These are phyloP conservation scores for Nesidiocoris tenuis DNA, from an alignment of 2,888 invertebrate species.

Conservation along the genomic window DNA sequence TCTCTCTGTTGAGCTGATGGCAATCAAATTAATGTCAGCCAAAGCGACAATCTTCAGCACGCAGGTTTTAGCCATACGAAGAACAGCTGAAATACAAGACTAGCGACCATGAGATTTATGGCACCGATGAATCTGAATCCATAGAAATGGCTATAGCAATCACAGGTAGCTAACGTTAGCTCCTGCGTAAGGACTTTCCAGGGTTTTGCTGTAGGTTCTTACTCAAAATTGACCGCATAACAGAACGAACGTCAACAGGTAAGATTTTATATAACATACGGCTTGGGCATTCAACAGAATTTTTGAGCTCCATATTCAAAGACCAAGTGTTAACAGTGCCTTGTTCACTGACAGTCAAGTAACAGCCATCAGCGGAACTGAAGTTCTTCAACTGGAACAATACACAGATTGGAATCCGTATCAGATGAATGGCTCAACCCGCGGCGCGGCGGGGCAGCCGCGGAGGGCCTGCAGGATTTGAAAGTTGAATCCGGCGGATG, in stretches of 20 bases:
- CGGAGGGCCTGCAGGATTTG: neutral
- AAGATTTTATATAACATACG: slow-evolving; percentile 28
- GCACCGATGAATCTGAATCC: no score
- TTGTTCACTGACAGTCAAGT: slow-evolving; percentile 41
- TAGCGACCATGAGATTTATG: no score
- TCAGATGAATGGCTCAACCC: no score
- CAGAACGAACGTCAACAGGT: neutral
- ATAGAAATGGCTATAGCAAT: no score
- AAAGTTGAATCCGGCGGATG: no score
- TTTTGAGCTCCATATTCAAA: slow-evolving; percentile 44
- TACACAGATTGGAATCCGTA: no score
- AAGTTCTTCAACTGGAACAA: slow-evolving; percentile 36
- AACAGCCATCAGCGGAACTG: slow-evolving; percentile 43
- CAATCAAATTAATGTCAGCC: slow-evolving; percentile 75
- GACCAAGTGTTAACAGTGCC: slow-evolving; percentile 44
- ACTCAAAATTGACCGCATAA: no score
- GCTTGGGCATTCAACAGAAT: slow-evolving; percentile 27
- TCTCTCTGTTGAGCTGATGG: slow-evolving; percentile 73
- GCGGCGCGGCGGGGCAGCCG: neutral
- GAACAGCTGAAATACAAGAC: slow-evolving; percentile 58
- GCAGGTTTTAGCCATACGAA: slow-evolving; percentile 64
- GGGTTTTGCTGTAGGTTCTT: no score
- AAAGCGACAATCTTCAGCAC: slow-evolving; percentile 72
- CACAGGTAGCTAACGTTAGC: no score
- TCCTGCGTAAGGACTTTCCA: no score